Percentiles rank a stretch among this genome's conserved stretches.
Evolutionary conservation across 2,113 vertebrate genomes (phyloP).

Genomic region (Carlito syrichta): DNA sequence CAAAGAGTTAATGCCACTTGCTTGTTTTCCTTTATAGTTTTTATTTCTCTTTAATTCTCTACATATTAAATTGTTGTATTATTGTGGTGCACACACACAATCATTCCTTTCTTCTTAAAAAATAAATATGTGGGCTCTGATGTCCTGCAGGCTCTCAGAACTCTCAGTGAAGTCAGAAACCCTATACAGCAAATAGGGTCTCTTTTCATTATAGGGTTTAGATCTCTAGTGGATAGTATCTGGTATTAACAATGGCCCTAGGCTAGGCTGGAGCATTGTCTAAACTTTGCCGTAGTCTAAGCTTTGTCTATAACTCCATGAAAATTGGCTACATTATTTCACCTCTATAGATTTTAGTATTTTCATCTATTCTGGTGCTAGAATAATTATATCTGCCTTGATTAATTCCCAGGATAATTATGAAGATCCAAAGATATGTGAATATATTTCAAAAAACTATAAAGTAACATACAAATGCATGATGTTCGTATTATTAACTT

Average conservation of each 20-base stretch:
- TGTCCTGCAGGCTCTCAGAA: not conserved
- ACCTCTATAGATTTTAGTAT: constrained; percentile 43
- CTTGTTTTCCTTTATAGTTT: not conserved
- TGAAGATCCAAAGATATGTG: constrained; percentile 61
- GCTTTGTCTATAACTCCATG: constrained; percentile 35
- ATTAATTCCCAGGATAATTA: constrained; percentile 65
- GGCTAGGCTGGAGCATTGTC: not conserved
- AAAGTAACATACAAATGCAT: constrained; percentile 63
- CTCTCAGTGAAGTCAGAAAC: not conserved
- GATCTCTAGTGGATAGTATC: not conserved
- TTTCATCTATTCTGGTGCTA: constrained; percentile 39
- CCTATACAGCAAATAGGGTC: not conserved
- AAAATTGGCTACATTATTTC: constrained; percentile 7
- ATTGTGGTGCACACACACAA: not conserved
- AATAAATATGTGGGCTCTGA: not conserved
- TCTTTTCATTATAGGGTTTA: not conserved
- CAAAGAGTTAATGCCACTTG: not conserved
- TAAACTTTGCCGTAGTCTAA: constrained; percentile 33
- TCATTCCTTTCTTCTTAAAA: not conserved
- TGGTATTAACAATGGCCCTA: not conserved
- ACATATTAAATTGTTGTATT: not conserved
- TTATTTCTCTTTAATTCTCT: not conserved
- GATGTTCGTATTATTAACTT: constrained; percentile 68
- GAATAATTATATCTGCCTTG: constrained; percentile 68
- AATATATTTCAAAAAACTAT: constrained; percentile 67